Percentiles rank a stretch among this genome's conserved stretches.
phyloP scores from a whole-genome alignment of 2,888 invertebrate genomes.

The Caenorhabditis panamensis region DNA sequence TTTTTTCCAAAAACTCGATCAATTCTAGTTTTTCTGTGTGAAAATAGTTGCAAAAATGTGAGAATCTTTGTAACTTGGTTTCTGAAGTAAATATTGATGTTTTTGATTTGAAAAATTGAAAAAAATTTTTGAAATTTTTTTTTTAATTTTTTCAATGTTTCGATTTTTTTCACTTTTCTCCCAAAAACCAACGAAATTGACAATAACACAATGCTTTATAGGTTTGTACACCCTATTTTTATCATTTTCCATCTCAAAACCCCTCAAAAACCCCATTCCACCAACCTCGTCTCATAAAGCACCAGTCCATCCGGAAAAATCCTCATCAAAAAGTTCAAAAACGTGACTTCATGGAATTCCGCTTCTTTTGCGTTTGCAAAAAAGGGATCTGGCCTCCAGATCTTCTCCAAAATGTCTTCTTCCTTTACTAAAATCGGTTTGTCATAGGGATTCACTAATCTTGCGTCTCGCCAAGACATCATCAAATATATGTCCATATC shows the following conservation, averaged over 20 bases:
- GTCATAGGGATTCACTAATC: slow-evolving; percentile 78
- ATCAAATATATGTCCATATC: slow-evolving; percentile 81
- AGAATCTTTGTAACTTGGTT: no score
- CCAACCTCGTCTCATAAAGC: slow-evolving; percentile 79
- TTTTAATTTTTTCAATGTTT: no score
- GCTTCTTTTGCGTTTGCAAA: slow-evolving; percentile 81
- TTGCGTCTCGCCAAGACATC: slow-evolving; percentile 80
- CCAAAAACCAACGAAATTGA: no score
- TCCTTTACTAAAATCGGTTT: slow-evolving; percentile 80
- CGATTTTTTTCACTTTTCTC: no score
- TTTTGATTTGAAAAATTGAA: no score
- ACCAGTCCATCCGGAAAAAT: slow-evolving; percentile 80
- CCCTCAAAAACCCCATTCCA: neutral
- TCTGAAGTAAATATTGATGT: no score
- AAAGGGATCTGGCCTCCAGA: slow-evolving; percentile 80
- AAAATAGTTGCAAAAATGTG: no score
- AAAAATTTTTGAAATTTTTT: no score
- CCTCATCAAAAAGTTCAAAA: slow-evolving; percentile 80
- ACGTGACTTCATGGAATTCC: slow-evolving; percentile 81
- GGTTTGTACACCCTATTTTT: no score
- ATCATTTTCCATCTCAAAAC: neutral
- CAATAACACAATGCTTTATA: no score
- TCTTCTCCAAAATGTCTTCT: slow-evolving; percentile 77
- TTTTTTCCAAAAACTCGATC: no score
- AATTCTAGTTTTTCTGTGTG: no score